Evolutionary conservation across 2,797 vertebrate species (phyloP), one percentile per base, ranked within the genome.

Genomic region (Xerus rutilus): DNA sequence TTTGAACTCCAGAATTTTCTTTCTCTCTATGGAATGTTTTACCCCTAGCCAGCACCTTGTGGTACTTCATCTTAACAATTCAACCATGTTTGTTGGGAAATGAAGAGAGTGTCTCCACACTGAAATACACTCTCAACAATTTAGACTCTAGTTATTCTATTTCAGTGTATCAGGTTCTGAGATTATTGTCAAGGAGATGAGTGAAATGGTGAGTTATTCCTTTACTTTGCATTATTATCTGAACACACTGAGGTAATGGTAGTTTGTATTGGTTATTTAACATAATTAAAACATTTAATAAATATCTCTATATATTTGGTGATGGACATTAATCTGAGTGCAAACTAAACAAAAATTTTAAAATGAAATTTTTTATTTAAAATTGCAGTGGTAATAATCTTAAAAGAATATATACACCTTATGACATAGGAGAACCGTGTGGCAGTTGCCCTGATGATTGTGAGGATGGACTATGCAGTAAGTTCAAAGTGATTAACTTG

Each of bases 381-480:
- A 96, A 69, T 98, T 99, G 83, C 98, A 99, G 99, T 25, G 99
- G 98, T 49, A 99, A 99, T 96, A 0, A 72, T 12, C 0, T 5
- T 23, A 1, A 0, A 5, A 96, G 25, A 21, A 5, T 78, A 3
- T 3, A 17, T 0, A 93, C 9, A 5, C 98, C 98, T 43, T 99
- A 99, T 95, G 97, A 96, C 7, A 0, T 79, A 52, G 99, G 99
- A 93, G 0, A n/a, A 12, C n/a, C 97, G 35, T 99, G 99, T 59
- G 97, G 62, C 17, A 98, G 98, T 39, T 99, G 99, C n/a, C 98
- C 98, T 49, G 9, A 57, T 0, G 17, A 97, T 52, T 99, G 99
- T 93, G 97, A 99, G 1, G 89, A 99, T 0, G 98, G 98, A 72
- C 95, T 99, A 35, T 99, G 98, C 98, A 98, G 98, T 98, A 98